Evolutionary conservation across 2,888 invertebrate genomes (phyloP), one percentile per base, ranked within the genome.

Genomic region (Brachypalpus laphriformis): DNA sequence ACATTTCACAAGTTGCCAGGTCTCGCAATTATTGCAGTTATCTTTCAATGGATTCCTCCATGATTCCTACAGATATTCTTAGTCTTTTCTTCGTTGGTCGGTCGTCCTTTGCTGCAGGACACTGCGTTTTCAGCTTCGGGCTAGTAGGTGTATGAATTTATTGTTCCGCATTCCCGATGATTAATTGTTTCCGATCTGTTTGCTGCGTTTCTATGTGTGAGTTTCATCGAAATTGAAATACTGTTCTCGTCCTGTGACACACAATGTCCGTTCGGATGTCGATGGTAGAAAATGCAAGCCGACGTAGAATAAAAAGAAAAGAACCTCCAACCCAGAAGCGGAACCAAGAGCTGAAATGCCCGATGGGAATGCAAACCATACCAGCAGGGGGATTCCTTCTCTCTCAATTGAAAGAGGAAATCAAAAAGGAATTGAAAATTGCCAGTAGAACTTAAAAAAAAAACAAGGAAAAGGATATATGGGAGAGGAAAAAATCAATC

Each of bases 251-350:
- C 70, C 80, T 80, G 83, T 80, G 83, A 65, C 76, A 76, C 76
- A 76, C 83, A 83, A 83, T 80, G 83, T 80, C 83, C 80, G 80
- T 80, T 85, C 80, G 80, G 83, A 80, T 71, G 80, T 83, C 66
- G 63, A 74, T 49, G 61, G 74, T 57, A 80, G 40, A 74, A 66
- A 74, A 77, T 40, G 45, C 59, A n/a, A n/a, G n/a, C n/a, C n/a
- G n/a, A n/a, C 57, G 31, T 56, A 40, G 56, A 75, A 74, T 4
- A 8, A 16, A 16, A 22, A 7, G 61, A 54, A 14, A 34, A 16
- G 51, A 22, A 31, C 16, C 14, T 11, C n/a, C 7, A 65, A 81
- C 66, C 75, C 4, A 40, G 28, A n/a, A 28, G 16, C 54, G 28
- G 42, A n/a, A n/a, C n/a, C n/a, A n/a, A n/a, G n/a, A n/a, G n/a